Base-by-base conservation (phyloP, 2,888 invertebrate genomes). In the Archips xylosteana region DNA sequence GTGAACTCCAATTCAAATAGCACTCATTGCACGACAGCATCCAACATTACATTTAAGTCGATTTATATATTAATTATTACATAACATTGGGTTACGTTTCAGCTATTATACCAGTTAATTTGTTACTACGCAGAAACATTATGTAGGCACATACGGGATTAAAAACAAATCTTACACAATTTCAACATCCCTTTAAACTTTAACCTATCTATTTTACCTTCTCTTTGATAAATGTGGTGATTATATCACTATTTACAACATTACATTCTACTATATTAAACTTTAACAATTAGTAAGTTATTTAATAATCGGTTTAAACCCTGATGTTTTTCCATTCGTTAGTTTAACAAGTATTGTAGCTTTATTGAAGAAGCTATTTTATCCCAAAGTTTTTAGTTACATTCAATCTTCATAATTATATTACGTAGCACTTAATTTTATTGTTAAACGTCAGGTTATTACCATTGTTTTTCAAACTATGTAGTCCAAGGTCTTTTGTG, bases 401-500 rank as follows among this genome's bases (percentile, higher is more conserved):
- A 70, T 51, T 9, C 36, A 70, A 64, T 62, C 15, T 70, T 70
- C 59, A 34, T 49, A 49, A 36, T 36, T 2, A 36, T 36, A 36
- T 36, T 51, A 65, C 39, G 47, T 71, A 75, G 13, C 66, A 66
- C 73, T 73, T 70, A 45, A 60, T 59, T 32, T 12, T 61, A 59
- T 63, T 62, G 51, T 59, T 69, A 74, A 45, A 34, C 32, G 64
- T 59, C 69, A 49, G 32, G 45, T 47, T 62, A 57, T 49, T 72
- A 57, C 59, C 42, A 73, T 66, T 73, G 69, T 73, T 66, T 70
- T 66, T 73, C 62, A 63, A 59, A 67, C 66, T 73, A 70, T 63
- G 23, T 60, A 59, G 78, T 81, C 76, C 59, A 78, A 77, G 78
- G 82, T 87, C 85, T 86, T 83, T 86, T 78, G 82, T 78, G 83